These are phyloP conservation scores for Isaurus tuberculatus DNA, from an alignment of 92 coral and sea anemone genomes.

Conservation along the genomic window DNA sequence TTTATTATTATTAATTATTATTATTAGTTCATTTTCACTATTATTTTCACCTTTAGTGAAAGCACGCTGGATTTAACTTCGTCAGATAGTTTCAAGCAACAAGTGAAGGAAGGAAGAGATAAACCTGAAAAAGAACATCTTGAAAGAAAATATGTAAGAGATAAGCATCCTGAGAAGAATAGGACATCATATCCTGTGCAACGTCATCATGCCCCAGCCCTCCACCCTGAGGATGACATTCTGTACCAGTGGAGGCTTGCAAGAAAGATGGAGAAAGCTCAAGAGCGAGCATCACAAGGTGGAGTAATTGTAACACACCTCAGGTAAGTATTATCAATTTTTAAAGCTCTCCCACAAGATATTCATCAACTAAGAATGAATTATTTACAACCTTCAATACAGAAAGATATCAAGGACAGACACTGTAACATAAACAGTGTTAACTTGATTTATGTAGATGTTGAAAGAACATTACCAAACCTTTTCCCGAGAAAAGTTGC, in stretches of 20 bases:
- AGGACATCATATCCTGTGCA: conserved; percentile 25
- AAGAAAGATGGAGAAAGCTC: conserved; percentile 92
- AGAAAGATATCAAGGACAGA: too few relatives aligned
- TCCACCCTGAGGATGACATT: conserved; percentile 93
- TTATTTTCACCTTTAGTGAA: conserved; percentile 49
- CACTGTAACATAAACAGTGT: too few relatives aligned
- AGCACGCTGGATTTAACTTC: conserved; percentile 60
- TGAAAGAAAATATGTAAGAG: conserved; percentile 23
- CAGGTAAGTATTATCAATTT: not conserved
- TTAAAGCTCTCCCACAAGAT: too few relatives aligned
- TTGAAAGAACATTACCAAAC: too few relatives aligned
- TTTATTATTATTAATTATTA: too few relatives aligned
- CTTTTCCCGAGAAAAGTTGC: too few relatives aligned
- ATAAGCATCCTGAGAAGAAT: conserved; percentile 37
- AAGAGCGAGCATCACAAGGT: conserved; percentile 63
- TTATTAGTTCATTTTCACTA: too few relatives aligned
- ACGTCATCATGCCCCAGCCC: conserved; percentile 62
- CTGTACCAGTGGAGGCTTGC: conserved; percentile 98
- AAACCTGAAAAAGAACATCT: not conserved
- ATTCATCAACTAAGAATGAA: too few relatives aligned
- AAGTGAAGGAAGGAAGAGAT: not conserved
- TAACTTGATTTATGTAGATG: too few relatives aligned
- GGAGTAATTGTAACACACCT: not conserved
- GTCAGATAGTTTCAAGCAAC: conserved; percentile 42
- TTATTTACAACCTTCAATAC: too few relatives aligned